Base-by-base conservation (phyloP, 1,140 invertebrate species). In the Sitophilus oryzae region DNA sequence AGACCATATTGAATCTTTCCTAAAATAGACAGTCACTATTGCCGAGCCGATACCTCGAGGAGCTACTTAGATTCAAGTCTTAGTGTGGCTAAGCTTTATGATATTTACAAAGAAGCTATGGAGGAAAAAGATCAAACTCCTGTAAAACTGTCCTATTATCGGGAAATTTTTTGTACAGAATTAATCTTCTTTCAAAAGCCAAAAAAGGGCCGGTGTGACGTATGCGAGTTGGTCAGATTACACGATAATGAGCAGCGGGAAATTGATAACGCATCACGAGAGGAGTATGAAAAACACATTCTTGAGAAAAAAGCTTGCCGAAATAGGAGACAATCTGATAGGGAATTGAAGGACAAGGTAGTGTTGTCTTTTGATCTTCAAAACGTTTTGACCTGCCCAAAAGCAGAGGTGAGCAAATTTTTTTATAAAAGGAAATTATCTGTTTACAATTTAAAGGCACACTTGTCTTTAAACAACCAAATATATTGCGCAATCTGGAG, bases 401-500 rank as follows among this genome's bases (percentile, higher is more conserved):
- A 49, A 44, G 55, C 55, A n/a, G 40, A 65, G 60, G 46, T 63
- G 8, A 47, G n/a, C 16, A 25, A 46, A 21, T 58, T 65, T 42
- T 64, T 19, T 51, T 67, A 63, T 40, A 54, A 63, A 48, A 45
- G 30, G 6, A 67, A 63, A 55, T 38, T 63, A 16, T 59, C 23
- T 41, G 59, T 61, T 15, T 65, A 67, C 43, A 67, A 65, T 44
- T 35, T 66, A 11, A 64, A 60, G 18, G 59, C 63, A 14, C 55
- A 59, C 45, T 30, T 61, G 2, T 61, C 50, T 11, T 56, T 38
- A 34, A 55, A 10, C 15, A 52, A 53, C 15, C 37, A 53, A 52
- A 51, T 59, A 8, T 65, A 67, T 35, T 65, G 62, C 50, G 30
- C 50, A 43, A 4, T 67, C 2, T 66, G 62, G 63, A 16, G 6